These are phyloP conservation scores for Argyrosomus regius DNA, from an alignment of 2,797 vertebrate species.

Conservation along the genomic window DNA sequence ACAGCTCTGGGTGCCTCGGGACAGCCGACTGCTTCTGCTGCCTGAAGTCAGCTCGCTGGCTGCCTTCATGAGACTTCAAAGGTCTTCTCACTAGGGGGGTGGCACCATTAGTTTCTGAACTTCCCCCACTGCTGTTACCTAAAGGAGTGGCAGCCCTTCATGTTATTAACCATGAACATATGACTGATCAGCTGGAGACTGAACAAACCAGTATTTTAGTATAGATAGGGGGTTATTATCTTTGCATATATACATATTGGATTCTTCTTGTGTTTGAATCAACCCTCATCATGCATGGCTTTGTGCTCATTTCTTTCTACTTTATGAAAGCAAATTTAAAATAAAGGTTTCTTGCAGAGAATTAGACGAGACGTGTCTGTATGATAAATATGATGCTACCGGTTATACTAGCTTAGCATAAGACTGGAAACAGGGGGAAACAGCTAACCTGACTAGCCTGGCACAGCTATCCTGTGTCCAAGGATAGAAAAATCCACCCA, in stretches of 20 bases:
- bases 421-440: too few relatives aligned
- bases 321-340: too few relatives aligned
- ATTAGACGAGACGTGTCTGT: too few relatives aligned
- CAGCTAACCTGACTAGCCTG: too few relatives aligned
- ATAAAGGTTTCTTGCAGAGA: too few relatives aligned
- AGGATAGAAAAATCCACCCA: too few relatives aligned
- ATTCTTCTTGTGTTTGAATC: neutral
- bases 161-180: slow-evolving; percentile 21
- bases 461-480: too few relatives aligned
- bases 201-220: neutral
- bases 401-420: too few relatives aligned
- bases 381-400: too few relatives aligned
- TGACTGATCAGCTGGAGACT: neutral
- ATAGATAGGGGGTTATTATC: neutral
- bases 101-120: slow-evolving; percentile 25
- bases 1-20: slow-evolving; percentile 3
- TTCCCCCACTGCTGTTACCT: slow-evolving; percentile 26
- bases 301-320: neutral
- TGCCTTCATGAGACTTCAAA: slow-evolving; percentile 70
- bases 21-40: slow-evolving; percentile 12
- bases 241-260: neutral
- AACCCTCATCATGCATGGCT: neutral
- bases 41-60: slow-evolving; percentile 32
- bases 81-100: slow-evolving; percentile 36
- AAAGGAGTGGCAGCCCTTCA: slow-evolving; percentile 27